phyloP scores from a whole-genome alignment of 1,140 invertebrate genomes.

The Brachionus koreanus region DNA sequence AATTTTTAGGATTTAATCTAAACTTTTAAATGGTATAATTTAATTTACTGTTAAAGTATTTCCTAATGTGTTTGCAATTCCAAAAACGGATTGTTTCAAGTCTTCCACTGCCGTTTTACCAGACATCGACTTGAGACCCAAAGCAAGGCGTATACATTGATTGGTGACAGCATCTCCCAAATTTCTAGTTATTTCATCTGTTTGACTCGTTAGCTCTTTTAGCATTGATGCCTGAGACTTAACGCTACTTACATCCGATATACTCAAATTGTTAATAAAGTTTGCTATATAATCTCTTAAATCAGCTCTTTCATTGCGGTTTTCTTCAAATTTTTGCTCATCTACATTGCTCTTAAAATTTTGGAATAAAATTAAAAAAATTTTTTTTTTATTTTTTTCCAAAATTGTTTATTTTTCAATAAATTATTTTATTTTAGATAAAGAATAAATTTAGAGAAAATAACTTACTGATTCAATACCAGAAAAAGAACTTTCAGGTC shows the following conservation, averaged over 20 bases:
- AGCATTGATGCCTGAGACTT: constrained; percentile 19
- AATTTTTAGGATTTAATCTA: no score
- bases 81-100: background rate
- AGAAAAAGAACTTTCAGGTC: background rate
- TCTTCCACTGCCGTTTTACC: constrained; percentile 1
- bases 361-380: no score
- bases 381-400: no score
- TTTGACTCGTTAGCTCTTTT: background rate
- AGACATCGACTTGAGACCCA: background rate
- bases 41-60: constrained; percentile 15
- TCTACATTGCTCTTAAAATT: background rate
- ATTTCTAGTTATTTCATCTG: constrained; percentile 36
- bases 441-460: no score
- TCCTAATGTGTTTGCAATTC: background rate
- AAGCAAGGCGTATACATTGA: background rate
- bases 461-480: background rate
- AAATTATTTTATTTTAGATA: no score
- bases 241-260: background rate
- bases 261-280: constrained; percentile 1
- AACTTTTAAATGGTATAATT: no score
- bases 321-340: background rate
- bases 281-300: constrained; percentile 18
- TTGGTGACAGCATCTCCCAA: background rate
- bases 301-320: constrained; percentile 30
- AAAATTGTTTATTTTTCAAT: no score